Percentiles rank a stretch among this genome's conserved stretches.
These are phyloP conservation scores for Burhinus oedicnemus DNA, from an alignment of 2,113 vertebrate species.

Conservation along the genomic window DNA sequence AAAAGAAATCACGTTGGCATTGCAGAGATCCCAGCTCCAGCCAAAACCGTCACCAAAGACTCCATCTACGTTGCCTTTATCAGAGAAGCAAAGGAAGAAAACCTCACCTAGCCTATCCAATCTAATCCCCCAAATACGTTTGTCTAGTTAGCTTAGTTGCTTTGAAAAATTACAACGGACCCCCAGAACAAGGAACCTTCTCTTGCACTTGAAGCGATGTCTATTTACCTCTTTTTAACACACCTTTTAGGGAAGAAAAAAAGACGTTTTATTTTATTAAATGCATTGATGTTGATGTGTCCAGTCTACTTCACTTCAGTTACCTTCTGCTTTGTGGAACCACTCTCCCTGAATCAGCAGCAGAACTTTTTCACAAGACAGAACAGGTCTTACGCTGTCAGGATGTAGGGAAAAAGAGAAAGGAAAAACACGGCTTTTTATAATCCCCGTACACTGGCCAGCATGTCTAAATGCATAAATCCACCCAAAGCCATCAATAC, in stretches of 20 bases:
- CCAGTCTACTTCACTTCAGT: background rate
- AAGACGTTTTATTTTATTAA: constrained; percentile 66
- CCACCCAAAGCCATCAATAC: background rate
- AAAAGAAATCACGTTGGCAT: constrained; percentile 95
- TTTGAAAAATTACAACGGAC: background rate
- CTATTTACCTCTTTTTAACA: constrained; percentile 21
- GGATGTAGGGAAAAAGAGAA: background rate
- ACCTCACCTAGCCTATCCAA: constrained; percentile 91
- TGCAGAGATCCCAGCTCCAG: constrained; percentile 79
- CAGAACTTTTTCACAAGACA: background rate
- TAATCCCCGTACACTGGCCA: background rate
- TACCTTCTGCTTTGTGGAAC: background rate
- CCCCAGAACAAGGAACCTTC: constrained; percentile 10
- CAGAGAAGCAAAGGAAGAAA: constrained; percentile 89
- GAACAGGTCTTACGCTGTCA: background rate
- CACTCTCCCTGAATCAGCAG: background rate
- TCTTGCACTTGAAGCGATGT: background rate
- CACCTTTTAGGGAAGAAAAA: background rate
- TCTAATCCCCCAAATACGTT: constrained; percentile 91
- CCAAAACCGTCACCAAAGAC: constrained; percentile 83
- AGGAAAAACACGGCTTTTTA: background rate
- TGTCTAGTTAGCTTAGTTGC: constrained; percentile 81
- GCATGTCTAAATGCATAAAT: background rate
- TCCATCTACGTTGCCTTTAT: constrained; percentile 88
- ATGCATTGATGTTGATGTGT: constrained; percentile 16